A percentile compares a stretch with the other conserved stretches of the same genome.
Conservation (phyloP, 2,888 invertebrate species). For the Sycophila texana region DNA sequence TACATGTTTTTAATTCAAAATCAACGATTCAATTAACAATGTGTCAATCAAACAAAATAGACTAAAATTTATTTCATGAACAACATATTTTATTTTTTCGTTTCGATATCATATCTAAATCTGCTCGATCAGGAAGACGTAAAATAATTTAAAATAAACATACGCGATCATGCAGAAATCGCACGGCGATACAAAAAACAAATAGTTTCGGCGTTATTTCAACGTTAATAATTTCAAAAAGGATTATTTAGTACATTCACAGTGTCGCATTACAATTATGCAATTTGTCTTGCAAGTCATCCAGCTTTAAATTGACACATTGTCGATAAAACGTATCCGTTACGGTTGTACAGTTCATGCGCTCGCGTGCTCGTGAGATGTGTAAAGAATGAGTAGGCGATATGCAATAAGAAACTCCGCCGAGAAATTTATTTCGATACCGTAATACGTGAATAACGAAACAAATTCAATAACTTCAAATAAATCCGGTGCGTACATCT, state of each 20-base stretch:
- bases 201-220: neutral
- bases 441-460: conserved; percentile 1
- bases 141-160: neutral
- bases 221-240: neutral
- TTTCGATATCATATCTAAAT: too few species aligned
- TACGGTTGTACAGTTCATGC: conserved; percentile 60
- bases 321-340: conserved; percentile 16
- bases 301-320: conserved; percentile 63
- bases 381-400: neutral
- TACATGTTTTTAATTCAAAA: conserved; percentile 14
- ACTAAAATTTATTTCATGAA: neutral
- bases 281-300: conserved; percentile 60
- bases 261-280: neutral
- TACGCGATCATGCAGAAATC: neutral
- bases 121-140: too few species aligned
- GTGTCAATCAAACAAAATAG: conserved; percentile 17
- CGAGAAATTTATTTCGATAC: conserved; percentile 36
- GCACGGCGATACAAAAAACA: neutral
- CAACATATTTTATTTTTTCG: neutral
- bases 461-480: neutral
- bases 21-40: conserved; percentile 15
- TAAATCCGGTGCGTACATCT: neutral
- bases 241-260: neutral
- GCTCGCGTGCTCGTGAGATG: neutral
- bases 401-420: conserved; percentile 33